A percentile compares a stretch with the other conserved stretches of the same genome.
Conservation (phyloP, 2,113 vertebrate genomes). For the Panurus biarmicus region DNA sequence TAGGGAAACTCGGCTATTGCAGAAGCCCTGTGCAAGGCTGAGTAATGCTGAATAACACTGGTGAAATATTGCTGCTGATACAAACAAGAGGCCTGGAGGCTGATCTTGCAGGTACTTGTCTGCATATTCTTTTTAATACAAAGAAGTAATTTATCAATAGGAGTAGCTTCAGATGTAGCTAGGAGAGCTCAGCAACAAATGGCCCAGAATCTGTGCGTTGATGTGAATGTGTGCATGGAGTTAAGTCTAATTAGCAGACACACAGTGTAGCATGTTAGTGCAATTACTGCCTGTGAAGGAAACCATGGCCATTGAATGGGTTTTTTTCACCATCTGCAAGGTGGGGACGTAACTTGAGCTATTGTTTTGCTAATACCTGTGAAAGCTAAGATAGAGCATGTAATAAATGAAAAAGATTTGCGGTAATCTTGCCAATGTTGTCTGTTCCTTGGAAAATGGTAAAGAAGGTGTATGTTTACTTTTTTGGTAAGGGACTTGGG, state of each 20-base stretch:
- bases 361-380: neutral
- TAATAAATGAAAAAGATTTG: neutral
- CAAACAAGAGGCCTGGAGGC: neutral
- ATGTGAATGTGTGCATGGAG: neutral
- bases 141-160: neutral
- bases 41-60: neutral
- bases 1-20: neutral
- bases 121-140: neutral
- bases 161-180: neutral
- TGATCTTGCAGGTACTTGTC: neutral
- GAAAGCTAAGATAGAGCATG: neutral
- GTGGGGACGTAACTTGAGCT: neutral
- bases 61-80: neutral
- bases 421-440: neutral
- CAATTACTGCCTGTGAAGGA: neutral
- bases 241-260: neutral
- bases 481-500: neutral
- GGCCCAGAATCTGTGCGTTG: accelerated
- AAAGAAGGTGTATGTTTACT: neutral
- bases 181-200: neutral
- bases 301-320: neutral
- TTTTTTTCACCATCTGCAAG: neutral
- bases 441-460: neutral
- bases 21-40: neutral
- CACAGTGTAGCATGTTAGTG: neutral